Evolutionary conservation across 2,797 vertebrate species (phyloP), one percentile per base, ranked within the genome.

Genomic region (Cuniculus paca): DNA sequence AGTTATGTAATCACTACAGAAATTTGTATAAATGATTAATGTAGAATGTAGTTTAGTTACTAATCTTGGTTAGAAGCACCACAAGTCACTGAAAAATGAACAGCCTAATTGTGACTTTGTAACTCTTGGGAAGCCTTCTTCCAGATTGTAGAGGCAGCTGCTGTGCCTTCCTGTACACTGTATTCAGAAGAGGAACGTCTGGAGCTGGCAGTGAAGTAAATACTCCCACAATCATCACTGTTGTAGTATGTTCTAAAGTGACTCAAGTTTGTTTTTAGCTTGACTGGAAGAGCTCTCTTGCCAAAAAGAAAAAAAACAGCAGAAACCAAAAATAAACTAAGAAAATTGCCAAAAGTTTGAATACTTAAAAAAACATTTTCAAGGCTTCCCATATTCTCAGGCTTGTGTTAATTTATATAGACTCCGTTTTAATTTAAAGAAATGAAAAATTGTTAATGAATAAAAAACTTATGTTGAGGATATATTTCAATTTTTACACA

Each of bases 201-300:
- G 87, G 81, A 75, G 94, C 65, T 96, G 95, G 88, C 39, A 50
- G 80, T 75, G 60, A 93, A 95, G 91, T n/a, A 91, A 84, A 82
- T 84, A 70, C 89, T 70, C 92, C 72, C 63, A 87, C 75, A 94
- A 52, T 42, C 61, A 65, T 82, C 87, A 77, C 95, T 48, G 50
- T 72, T 94, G 68, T 63, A 72, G 72, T 86, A 68, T 61, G 54
- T 93, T 91, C 84, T 90, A 88, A 85, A 60, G 74, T 87, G 95
- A 90, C 75, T 96, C 88, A 95, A 92, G 26, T 92, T 90, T 96
- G 90, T 92, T 97, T 97, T 96, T 94, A 95, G 95, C 79, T 88
- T 96, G 60, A 91, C 39, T 81, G 65, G 93, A 96, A 97, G 74
- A 96, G 82, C 39, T 91, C 48, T 79, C 84, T 96, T 96, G 94